Percentiles rank a stretch among this genome's conserved stretches.
These are phyloP conservation scores for Silurus asotus DNA, from an alignment of 2,113 vertebrate genomes.

Conservation along the genomic window DNA sequence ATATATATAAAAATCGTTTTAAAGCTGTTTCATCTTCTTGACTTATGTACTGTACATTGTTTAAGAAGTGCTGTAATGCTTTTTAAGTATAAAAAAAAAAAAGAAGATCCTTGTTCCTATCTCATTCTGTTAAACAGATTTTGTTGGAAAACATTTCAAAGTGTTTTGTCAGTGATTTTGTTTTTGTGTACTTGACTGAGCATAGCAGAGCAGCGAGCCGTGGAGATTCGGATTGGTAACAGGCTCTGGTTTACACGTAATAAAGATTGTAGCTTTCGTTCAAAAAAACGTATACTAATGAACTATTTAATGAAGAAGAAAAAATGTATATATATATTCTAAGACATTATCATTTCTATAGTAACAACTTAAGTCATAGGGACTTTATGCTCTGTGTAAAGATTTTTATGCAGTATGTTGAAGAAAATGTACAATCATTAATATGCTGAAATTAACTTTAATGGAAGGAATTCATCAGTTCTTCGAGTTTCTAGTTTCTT, in stretches of 20 bases:
- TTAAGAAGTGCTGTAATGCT: background rate
- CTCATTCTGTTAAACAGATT: background rate
- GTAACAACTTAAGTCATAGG: background rate
- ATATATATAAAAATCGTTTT: background rate
- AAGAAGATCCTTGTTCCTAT: background rate
- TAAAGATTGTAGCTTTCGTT: background rate
- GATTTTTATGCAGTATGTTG: background rate
- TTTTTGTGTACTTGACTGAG: background rate
- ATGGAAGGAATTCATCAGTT: background rate
- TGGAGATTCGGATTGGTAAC: background rate
- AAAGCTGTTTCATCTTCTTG: background rate
- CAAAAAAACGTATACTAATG: background rate
- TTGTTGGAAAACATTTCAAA: background rate
- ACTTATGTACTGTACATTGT: background rate
- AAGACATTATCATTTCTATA: background rate
- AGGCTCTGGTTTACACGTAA: background rate
- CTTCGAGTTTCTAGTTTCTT: background rate
- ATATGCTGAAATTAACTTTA: background rate
- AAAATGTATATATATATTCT: background rate
- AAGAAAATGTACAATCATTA: background rate
- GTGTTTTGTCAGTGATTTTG: slow-evolving; percentile 4
- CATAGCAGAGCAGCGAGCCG: too few relatives aligned
- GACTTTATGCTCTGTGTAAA: background rate
- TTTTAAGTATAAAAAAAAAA: background rate
- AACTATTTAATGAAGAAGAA: background rate